phyloP scores from a whole-genome alignment of 1,140 invertebrate genomes.

The Bombus superbus region DNA sequence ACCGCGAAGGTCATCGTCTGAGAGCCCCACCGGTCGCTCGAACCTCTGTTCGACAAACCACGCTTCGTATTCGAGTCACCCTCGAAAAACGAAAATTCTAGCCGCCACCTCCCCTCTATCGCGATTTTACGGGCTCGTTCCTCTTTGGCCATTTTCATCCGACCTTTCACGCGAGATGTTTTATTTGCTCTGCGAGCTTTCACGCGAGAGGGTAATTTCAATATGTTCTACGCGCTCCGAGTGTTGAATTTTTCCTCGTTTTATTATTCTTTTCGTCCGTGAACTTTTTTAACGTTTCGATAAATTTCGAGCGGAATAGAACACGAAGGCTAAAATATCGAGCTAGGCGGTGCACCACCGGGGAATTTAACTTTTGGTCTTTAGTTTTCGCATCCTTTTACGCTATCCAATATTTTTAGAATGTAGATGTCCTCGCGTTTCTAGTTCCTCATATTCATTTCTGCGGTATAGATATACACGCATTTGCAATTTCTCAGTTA shows the following conservation, averaged over 20 bases:
- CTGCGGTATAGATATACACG: background rate
- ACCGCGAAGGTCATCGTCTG: conserved; percentile 26
- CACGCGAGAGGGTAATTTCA: background rate
- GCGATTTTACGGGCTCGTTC: background rate
- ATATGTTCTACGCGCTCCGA: background rate
- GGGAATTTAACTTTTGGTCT: background rate
- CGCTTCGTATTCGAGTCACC: background rate
- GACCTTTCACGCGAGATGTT: background rate
- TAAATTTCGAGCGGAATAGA: background rate
- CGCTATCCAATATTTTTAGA: background rate
- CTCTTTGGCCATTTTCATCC: background rate
- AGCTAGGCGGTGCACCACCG: background rate
- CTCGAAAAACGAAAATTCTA: conserved; percentile 5
- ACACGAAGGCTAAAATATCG: background rate
- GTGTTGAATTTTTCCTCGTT: background rate
- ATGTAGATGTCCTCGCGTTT: background rate
- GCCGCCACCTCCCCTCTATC: too few relatives aligned
- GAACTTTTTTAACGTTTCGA: background rate
- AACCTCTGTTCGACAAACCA: background rate
- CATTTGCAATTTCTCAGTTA: background rate
- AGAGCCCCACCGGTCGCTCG: background rate
- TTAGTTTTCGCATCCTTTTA: background rate
- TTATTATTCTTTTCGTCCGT: background rate
- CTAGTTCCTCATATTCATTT: background rate
- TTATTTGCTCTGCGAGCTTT: background rate